These are phyloP conservation scores for Shargacucullia verbasci DNA, from an alignment of 2,888 invertebrate genomes.

Conservation along the genomic window DNA sequence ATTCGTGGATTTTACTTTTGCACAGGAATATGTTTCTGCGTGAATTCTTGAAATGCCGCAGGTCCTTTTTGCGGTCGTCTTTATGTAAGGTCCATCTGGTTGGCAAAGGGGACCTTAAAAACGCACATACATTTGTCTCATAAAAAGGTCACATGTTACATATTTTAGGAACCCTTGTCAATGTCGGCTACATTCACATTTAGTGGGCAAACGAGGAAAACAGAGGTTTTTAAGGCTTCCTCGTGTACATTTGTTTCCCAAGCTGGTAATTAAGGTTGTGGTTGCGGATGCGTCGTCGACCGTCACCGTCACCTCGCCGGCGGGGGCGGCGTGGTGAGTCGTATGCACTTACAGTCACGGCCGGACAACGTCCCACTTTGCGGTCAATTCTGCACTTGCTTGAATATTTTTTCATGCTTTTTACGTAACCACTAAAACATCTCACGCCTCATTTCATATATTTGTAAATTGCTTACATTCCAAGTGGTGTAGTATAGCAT, in stretches of 20 bases:
- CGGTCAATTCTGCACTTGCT: slow-evolving; percentile 64
- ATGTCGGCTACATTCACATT: slow-evolving; percentile 64
- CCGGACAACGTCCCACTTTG: slow-evolving; percentile 74
- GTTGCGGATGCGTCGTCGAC: slow-evolving; percentile 32
- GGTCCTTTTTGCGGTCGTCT: slow-evolving; percentile 33
- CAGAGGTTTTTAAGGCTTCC: slow-evolving; percentile 17
- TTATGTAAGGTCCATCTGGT: slow-evolving; percentile 48
- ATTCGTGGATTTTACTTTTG: slow-evolving; percentile 30
- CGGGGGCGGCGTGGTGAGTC: slow-evolving; percentile 18
- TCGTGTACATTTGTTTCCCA: slow-evolving; percentile 25
- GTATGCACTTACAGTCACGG: slow-evolving; percentile 71
- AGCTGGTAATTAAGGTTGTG: slow-evolving; percentile 28
- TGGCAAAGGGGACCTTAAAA: slow-evolving; percentile 41
- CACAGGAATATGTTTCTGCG: slow-evolving; percentile 21
- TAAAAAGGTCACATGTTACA: slow-evolving; percentile 60
- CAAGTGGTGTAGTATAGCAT: neutral
- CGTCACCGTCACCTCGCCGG: slow-evolving; percentile 23
- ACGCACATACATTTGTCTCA: slow-evolving; percentile 56
- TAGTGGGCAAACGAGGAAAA: slow-evolving; percentile 34
- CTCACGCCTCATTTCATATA: slow-evolving; percentile 19
- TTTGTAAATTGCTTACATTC: slow-evolving; percentile 23
- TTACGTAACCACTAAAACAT: slow-evolving; percentile 54
- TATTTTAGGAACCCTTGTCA: slow-evolving; percentile 72
- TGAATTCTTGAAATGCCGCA: slow-evolving; percentile 39
- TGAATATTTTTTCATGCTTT: slow-evolving; percentile 58